Base-by-base conservation (phyloP, 2,113 vertebrate genomes). In the Sylvilagus bachmani region DNA sequence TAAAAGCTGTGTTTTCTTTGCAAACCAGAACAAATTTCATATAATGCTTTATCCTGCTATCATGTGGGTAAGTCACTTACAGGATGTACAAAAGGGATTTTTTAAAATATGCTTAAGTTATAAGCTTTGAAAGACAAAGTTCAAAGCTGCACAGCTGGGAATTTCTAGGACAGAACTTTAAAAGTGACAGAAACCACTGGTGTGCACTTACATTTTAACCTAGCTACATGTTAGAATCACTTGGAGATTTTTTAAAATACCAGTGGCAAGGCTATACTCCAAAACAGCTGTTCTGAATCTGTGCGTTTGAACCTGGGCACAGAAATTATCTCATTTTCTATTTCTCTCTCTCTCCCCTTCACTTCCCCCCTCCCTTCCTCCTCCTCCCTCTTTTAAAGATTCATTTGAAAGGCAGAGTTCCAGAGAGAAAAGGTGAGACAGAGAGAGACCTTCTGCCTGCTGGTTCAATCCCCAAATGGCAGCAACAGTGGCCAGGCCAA, bases 1-100 rank as follows among this genome's bases (percentile, higher is more conserved):
- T 81, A 93, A 25, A 90, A 95, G 22, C 27, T 91, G 27, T 51
- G n/a, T 81, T 79, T 36, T 66, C 53, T 96, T 95, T 91, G 83
- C 25, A 91, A 96, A 90, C 21, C 25, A 92, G 38, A 75, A 51
- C 27, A 36, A 44, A 73, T 51, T 94, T 95, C 66, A 90, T 78
- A 44, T 31, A 66, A 82, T 38, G 36, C 38, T 74, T 88, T 61
- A 73, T 27, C 27, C 21, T 14, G 9, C 4, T 69, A 81, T 79
- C 49, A 90, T 85, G 89, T 21, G 6, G 24, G 36, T 88, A 14
- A 94, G 55, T 92, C 67, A 92, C 77, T 21, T 92, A 55, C 55
- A 87, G 36, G 38, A 85, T 25, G 6, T 61, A 49, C 5, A 58
- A 79, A 1, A 77, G 11, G 11, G 17, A 25, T 55, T 66, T 93